phyloP scores from a whole-genome alignment of 2,888 invertebrate genomes.

The Xestia xanthographa region DNA sequence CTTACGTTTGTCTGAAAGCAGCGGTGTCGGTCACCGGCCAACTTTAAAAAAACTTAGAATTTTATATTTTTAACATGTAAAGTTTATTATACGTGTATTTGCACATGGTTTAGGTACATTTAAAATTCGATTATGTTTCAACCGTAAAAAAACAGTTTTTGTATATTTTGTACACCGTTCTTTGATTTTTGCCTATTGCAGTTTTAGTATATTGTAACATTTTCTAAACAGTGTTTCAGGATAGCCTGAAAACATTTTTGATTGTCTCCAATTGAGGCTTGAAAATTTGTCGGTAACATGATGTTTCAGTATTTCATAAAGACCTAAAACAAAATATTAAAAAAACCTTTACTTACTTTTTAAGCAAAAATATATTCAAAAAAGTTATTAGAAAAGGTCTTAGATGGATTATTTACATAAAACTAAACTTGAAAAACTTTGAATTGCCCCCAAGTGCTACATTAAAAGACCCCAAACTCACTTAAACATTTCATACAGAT shows the following conservation, averaged over 20 bases:
- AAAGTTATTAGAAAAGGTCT: neutral
- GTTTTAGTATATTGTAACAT: no score
- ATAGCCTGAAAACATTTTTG: neutral
- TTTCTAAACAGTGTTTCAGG: neutral
- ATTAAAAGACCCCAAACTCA: neutral
- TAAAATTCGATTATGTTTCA: conserved; percentile 7
- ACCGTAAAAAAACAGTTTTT: neutral
- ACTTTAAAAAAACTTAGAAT: neutral
- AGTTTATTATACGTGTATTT: neutral
- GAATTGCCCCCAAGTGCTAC: neutral
- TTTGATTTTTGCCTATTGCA: conserved; percentile 1
- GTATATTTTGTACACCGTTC: neutral
- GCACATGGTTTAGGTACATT: neutral
- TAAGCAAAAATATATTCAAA: neutral
- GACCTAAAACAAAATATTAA: neutral
- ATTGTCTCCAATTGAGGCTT: neutral
- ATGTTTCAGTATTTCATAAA: neutral
- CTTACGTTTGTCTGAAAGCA: neutral
- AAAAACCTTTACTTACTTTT: neutral
- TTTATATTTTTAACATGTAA: conserved; percentile 5
- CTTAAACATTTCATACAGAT: neutral
- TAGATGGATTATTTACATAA: neutral
- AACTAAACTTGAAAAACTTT: neutral
- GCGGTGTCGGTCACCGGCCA: neutral
- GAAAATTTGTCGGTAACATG: neutral